These are phyloP conservation scores for Myiopsitta monachus DNA, from an alignment of 2,113 vertebrate species.

Conservation along the genomic window DNA sequence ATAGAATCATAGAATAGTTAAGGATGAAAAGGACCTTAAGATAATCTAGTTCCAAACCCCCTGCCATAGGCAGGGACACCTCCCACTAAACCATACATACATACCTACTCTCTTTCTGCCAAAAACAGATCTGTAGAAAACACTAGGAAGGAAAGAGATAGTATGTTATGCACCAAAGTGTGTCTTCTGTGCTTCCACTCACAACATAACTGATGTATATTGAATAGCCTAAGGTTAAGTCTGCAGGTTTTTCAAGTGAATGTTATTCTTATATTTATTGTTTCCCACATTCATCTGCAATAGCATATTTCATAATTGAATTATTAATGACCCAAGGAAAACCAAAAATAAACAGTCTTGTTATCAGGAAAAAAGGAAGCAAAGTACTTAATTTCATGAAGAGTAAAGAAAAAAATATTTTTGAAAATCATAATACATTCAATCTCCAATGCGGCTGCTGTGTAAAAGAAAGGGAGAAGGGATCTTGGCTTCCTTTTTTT, in stretches of 20 bases:
- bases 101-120: constrained; percentile 2
- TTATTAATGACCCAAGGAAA: constrained; percentile 46
- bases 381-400: not conserved
- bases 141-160: constrained; percentile 9
- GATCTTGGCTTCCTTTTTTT: not conserved
- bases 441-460: not conserved
- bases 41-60: too few species aligned
- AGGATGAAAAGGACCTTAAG: too few species aligned
- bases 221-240: constrained; percentile 27
- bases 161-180: not conserved
- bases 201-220: not conserved
- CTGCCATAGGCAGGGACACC: too few species aligned
- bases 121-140: constrained; percentile 15
- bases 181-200: not conserved
- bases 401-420: not conserved
- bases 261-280: not conserved
- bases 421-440: not conserved
- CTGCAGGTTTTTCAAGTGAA: not conserved
- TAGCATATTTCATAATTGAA: constrained; percentile 16
- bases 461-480: not conserved
- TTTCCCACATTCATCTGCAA: not conserved
- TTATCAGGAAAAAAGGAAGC: not conserved
- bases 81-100: too few species aligned
- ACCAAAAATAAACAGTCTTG: constrained; percentile 19
- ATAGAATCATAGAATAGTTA: too few species aligned